phyloP scores from a whole-genome alignment of 1,140 invertebrate species.

The Macrostomum lignano region DNA sequence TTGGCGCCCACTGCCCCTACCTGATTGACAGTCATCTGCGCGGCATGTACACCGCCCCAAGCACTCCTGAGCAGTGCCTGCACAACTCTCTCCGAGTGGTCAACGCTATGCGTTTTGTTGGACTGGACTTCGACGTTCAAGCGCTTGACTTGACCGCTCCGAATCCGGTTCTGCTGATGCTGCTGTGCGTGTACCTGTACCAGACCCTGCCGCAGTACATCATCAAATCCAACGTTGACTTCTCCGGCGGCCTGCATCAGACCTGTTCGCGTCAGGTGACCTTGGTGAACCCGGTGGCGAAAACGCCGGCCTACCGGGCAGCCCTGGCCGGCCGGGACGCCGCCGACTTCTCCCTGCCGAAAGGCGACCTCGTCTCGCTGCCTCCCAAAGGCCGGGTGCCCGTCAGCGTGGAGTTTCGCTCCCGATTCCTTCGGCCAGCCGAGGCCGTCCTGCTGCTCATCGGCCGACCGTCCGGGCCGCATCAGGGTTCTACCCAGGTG shows the following conservation, averaged over 20 bases:
- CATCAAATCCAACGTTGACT: slow-evolving; percentile 19
- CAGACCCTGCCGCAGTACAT: slow-evolving; percentile 21
- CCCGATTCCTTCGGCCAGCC: slow-evolving; percentile 18
- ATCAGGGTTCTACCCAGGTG: too few relatives aligned
- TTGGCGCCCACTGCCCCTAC: slow-evolving; percentile 25
- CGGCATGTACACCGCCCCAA: slow-evolving; percentile 22
- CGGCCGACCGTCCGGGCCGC: slow-evolving; percentile 16
- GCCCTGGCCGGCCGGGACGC: slow-evolving; percentile 22
- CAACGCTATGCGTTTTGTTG: slow-evolving; percentile 18
- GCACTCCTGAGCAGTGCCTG: slow-evolving; percentile 22
- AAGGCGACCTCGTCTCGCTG: slow-evolving; percentile 15
- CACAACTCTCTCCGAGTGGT: slow-evolving; percentile 24
- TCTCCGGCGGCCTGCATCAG: slow-evolving; percentile 16
- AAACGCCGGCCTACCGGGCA: slow-evolving; percentile 17
- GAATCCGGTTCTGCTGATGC: slow-evolving; percentile 21
- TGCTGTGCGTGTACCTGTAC: slow-evolving; percentile 19
- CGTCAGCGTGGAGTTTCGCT: slow-evolving; percentile 21
- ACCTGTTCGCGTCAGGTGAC: slow-evolving; percentile 19
- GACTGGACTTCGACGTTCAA: slow-evolving; percentile 26
- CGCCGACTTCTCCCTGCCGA: slow-evolving; percentile 17
- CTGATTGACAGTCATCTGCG: slow-evolving; percentile 8
- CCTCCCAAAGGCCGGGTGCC: slow-evolving; percentile 13
- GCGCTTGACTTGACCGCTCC: slow-evolving; percentile 27
- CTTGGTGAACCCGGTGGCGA: slow-evolving; percentile 18
- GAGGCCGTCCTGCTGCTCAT: slow-evolving; percentile 20